Evolutionary conservation across 2,797 vertebrate species (phyloP).

Genomic region (Myotis daubentonii): DNA sequence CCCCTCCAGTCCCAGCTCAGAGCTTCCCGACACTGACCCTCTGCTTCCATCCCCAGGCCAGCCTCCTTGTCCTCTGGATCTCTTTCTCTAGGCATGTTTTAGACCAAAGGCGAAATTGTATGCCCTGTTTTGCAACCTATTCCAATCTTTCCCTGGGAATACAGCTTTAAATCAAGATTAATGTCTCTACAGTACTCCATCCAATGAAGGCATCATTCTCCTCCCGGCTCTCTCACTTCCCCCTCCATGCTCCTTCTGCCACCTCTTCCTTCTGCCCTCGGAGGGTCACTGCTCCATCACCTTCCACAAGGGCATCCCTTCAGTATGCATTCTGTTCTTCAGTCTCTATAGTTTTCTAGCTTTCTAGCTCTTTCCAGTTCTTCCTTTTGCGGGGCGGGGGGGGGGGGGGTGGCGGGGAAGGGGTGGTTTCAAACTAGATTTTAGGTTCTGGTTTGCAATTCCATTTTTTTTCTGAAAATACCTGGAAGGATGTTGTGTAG

Average conservation of each 20-base stretch:
- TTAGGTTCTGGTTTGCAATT: not conserved
- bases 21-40: not conserved
- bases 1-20: rapidly evolving
- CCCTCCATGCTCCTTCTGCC: rapidly evolving
- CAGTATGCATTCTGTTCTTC: too few species aligned
- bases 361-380: not conserved
- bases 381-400: too few species aligned
- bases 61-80: not conserved
- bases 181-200: rapidly evolving
- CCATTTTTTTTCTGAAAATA: not conserved
- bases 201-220: rapidly evolving
- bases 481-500: too few species aligned
- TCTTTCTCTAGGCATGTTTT: not conserved
- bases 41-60: not conserved
- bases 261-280: not conserved
- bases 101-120: not conserved
- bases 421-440: not conserved
- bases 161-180: not conserved
- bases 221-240: rapidly evolving
- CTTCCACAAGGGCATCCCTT: not conserved
- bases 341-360: not conserved
- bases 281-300: rapidly evolving
- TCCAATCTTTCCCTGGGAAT: not conserved
- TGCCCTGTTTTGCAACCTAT: rapidly evolving
- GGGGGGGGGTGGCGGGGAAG: rapidly evolving